These are phyloP conservation scores for Lasiommata megera DNA, from an alignment of 2,888 invertebrate species.

Conservation along the genomic window DNA sequence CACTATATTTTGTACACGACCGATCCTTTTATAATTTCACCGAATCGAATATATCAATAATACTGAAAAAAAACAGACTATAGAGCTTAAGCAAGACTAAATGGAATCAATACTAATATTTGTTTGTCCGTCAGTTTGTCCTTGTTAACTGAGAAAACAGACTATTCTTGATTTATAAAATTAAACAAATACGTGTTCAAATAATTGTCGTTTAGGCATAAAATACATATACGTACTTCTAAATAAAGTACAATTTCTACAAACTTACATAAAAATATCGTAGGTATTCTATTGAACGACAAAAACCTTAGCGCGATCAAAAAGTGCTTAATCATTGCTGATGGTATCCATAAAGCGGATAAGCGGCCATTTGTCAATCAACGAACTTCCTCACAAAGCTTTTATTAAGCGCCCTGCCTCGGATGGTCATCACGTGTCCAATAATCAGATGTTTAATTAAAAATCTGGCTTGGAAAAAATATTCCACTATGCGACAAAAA, in stretches of 20 bases:
- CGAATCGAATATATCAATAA: no score
- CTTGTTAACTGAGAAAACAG: no score
- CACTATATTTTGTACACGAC: neutral
- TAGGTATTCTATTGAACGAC: neutral
- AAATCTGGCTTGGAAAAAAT: neutral
- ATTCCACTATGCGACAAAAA: neutral
- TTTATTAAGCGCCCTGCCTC: slow-evolving; percentile 4
- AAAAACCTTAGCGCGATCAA: neutral
- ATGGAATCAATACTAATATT: no score
- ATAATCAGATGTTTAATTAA: slow-evolving; percentile 4
- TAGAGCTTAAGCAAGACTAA: no score
- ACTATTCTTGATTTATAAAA: no score
- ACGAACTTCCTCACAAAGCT: slow-evolving; percentile 8
- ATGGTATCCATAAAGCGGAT: neutral
- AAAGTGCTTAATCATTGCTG: slow-evolving; percentile 2
- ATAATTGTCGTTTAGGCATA: no score
- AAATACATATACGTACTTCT: no score
- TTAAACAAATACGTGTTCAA: no score
- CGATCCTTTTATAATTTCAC: no score
- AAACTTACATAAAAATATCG: neutral
- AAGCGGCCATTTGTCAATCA: slow-evolving; percentile 9
- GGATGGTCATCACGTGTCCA: neutral
- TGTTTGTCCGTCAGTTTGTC: no score
- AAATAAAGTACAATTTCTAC: no score
- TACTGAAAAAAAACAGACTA: no score